phyloP scores from a whole-genome alignment of 2,113 vertebrate genomes.

The Lucifuga dentata region DNA sequence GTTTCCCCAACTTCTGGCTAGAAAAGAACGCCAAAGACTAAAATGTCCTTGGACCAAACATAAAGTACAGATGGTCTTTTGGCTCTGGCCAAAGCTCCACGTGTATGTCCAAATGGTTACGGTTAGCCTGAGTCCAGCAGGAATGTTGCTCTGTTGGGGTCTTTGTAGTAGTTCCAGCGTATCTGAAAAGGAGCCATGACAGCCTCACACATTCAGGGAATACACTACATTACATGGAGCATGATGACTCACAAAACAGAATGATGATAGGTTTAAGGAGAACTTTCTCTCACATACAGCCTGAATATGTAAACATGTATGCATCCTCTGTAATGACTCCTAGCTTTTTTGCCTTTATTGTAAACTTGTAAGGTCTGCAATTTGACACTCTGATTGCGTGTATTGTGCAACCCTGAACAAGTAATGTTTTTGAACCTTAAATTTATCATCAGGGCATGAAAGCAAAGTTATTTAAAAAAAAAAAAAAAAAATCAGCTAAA shows the following conservation, averaged over 20 bases:
- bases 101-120: slow-evolving; percentile 27
- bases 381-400: slow-evolving; percentile 37
- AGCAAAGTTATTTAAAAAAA: slow-evolving; percentile 35
- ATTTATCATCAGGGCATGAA: slow-evolving; percentile 41
- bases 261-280: slow-evolving; percentile 64
- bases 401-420: slow-evolving; percentile 23
- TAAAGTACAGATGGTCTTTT: neutral
- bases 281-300: slow-evolving; percentile 29
- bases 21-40: neutral
- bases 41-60: neutral
- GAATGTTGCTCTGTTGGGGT: slow-evolving; percentile 39
- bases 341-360: slow-evolving; percentile 32
- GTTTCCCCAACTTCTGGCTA: neutral
- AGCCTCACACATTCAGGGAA: slow-evolving; percentile 57
- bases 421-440: slow-evolving; percentile 35
- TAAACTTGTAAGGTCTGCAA: slow-evolving; percentile 28
- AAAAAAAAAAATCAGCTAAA: slow-evolving; percentile 20
- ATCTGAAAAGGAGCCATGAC: slow-evolving; percentile 44
- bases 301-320: slow-evolving; percentile 17
- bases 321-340: slow-evolving; percentile 50
- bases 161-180: slow-evolving; percentile 63
- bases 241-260: slow-evolving; percentile 61
- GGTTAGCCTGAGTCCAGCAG: slow-evolving; percentile 19
- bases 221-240: slow-evolving; percentile 56
- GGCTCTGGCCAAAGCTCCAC: neutral